phyloP scores from a whole-genome alignment of 2,113 vertebrate species.

The Larimichthys crocea region DNA sequence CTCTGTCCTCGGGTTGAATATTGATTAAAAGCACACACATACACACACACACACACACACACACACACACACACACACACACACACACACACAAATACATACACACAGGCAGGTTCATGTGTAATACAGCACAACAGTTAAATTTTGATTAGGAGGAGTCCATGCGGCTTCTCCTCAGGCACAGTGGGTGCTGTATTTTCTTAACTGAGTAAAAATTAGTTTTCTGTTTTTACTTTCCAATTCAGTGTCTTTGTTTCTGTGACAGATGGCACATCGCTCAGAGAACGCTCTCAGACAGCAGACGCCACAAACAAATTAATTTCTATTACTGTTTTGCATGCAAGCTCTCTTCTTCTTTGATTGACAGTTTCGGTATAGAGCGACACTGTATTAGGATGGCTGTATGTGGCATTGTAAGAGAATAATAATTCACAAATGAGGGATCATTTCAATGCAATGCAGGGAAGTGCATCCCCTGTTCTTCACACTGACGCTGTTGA shows the following conservation, averaged over 20 bases:
- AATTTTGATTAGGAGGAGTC: conserved; percentile 65
- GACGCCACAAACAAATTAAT: conserved; percentile 77
- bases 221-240: conserved; percentile 69
- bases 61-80: not conserved
- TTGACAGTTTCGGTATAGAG: conserved; percentile 66
- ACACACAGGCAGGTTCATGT: conserved; percentile 12
- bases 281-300: conserved; percentile 69
- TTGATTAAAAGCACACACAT: conserved; percentile 47
- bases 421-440: conserved; percentile 38
- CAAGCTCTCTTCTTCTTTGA: conserved; percentile 58
- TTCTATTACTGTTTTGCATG: conserved; percentile 73
- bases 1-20: conserved; percentile 62
- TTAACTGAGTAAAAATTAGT: conserved; percentile 52
- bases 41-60: not conserved
- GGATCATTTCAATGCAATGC: conserved; percentile 9
- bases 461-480: conserved; percentile 10
- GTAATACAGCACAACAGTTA: conserved; percentile 54
- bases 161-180: conserved; percentile 62
- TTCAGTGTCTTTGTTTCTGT: conserved; percentile 67
- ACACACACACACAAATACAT: not conserved
- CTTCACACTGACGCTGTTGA: conserved; percentile 13
- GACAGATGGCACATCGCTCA: conserved; percentile 79
- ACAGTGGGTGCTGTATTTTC: conserved; percentile 57
- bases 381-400: conserved; percentile 36
- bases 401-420: conserved; percentile 32